A percentile compares a stretch with the other conserved stretches of the same genome.
Conservation (phyloP, 1,140 invertebrate species). For the Calosoma granatense region DNA sequence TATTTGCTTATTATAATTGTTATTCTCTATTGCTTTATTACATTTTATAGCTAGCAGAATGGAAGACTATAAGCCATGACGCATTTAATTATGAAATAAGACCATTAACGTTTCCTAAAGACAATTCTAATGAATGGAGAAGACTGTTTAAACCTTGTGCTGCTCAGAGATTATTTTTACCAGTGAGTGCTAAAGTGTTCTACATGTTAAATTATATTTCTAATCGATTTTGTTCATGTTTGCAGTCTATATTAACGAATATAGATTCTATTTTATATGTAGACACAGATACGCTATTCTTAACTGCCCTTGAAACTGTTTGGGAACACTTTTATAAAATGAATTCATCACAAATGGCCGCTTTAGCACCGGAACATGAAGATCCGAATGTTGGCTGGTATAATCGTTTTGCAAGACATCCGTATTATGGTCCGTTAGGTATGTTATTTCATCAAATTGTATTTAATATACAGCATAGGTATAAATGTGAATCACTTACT, state of each 20-base stretch:
- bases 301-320: slow-evolving; percentile 68
- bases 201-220: slow-evolving; percentile 29
- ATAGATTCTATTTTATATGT: slow-evolving; percentile 86
- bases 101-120: slow-evolving; percentile 65
- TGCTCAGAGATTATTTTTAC: slow-evolving; percentile 81
- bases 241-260: slow-evolving; percentile 63
- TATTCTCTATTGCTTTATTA: not conserved
- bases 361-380: slow-evolving; percentile 80
- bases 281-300: slow-evolving; percentile 84
- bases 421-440: slow-evolving; percentile 83
- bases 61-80: slow-evolving; percentile 52
- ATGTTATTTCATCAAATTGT: slow-evolving; percentile 23
- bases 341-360: slow-evolving; percentile 80
- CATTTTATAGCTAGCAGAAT: slow-evolving; percentile 48
- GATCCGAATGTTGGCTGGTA: slow-evolving; percentile 91
- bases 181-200: slow-evolving; percentile 50
- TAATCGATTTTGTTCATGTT: slow-evolving; percentile 59
- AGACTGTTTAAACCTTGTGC: slow-evolving; percentile 89
- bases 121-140: slow-evolving; percentile 64
- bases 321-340: slow-evolving; percentile 78
- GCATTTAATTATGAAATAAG: slow-evolving; percentile 64
- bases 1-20: slow-evolving; percentile 2
- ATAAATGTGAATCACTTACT: too few relatives aligned
- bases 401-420: slow-evolving; percentile 88
- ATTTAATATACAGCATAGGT: too few relatives aligned